phyloP scores from a whole-genome alignment of 2,888 invertebrate genomes.

The Eupithecia exiguata region DNA sequence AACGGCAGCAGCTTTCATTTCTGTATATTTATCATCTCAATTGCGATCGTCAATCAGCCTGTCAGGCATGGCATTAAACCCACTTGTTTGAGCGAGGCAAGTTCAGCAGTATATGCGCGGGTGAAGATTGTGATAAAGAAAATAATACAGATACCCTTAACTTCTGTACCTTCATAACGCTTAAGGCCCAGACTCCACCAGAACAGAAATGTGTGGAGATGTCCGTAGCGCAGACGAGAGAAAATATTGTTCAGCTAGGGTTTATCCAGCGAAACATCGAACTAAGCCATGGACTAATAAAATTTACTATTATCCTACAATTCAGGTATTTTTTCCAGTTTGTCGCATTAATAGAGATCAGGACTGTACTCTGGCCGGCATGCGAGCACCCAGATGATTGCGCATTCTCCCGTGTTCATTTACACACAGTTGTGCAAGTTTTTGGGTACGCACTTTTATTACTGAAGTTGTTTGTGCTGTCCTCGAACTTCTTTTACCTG shows the following conservation, averaged over 20 bases:
- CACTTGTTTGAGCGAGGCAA: background rate
- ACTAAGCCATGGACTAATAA: too few species aligned
- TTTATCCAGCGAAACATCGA: too few species aligned
- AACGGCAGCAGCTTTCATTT: background rate
- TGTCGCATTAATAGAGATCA: constrained; percentile 31
- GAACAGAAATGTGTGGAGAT: too few species aligned
- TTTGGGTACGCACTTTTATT: constrained; percentile 49
- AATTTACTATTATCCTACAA: too few species aligned
- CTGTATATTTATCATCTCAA: background rate
- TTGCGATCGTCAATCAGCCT: too few species aligned
- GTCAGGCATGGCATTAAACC: too few species aligned
- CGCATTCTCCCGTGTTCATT: constrained; percentile 16
- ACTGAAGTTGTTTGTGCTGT: constrained; percentile 37
- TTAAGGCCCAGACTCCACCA: too few species aligned
- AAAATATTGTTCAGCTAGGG: too few species aligned
- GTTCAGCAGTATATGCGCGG: background rate
- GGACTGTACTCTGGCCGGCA: constrained; percentile 38
- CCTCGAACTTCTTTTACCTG: background rate
- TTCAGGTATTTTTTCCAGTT: constrained; percentile 47
- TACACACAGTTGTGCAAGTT: constrained; percentile 27
- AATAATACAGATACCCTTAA: background rate
- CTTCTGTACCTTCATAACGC: too few species aligned
- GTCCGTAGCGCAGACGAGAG: too few species aligned
- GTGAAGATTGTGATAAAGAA: background rate
- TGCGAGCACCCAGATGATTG: constrained; percentile 45